phyloP scores from a whole-genome alignment of 2,113 vertebrate genomes.

The Macquaria australasica region DNA sequence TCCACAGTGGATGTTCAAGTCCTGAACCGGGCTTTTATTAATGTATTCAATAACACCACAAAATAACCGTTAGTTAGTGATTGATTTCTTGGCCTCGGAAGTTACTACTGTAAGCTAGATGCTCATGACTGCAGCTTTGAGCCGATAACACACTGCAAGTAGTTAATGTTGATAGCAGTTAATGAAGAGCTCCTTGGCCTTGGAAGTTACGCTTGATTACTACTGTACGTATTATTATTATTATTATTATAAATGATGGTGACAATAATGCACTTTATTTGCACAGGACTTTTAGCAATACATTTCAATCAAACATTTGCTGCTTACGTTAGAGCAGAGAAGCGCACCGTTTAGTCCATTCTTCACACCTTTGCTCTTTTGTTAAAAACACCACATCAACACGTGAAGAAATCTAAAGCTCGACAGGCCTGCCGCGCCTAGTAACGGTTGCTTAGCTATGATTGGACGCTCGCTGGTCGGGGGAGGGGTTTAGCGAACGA shows the following conservation, averaged over 20 bases:
- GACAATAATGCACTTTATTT: background rate
- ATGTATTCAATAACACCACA: background rate
- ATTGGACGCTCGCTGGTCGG: background rate
- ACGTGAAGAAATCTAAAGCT: background rate
- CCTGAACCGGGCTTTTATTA: background rate
- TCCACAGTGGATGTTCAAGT: background rate
- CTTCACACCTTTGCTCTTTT: background rate
- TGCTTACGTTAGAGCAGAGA: background rate
- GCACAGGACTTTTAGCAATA: background rate
- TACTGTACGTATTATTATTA: background rate
- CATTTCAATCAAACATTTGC: background rate
- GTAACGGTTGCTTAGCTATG: background rate
- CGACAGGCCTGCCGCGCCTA: background rate
- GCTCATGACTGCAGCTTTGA: background rate
- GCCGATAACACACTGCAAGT: background rate
- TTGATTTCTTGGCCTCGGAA: background rate
- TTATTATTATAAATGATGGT: background rate
- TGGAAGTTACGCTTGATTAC: background rate
- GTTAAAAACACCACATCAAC: background rate
- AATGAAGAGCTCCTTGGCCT: background rate
- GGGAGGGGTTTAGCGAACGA: conserved; percentile 11
- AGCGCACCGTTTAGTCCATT: background rate
- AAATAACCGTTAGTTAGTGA: background rate
- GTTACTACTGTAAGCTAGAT: background rate
- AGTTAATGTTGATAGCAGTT: too few species aligned